A percentile compares a stretch with the other conserved stretches of the same genome.
phyloP scores from a whole-genome alignment of 2,113 vertebrate genomes.

The Calonectris borealis region DNA sequence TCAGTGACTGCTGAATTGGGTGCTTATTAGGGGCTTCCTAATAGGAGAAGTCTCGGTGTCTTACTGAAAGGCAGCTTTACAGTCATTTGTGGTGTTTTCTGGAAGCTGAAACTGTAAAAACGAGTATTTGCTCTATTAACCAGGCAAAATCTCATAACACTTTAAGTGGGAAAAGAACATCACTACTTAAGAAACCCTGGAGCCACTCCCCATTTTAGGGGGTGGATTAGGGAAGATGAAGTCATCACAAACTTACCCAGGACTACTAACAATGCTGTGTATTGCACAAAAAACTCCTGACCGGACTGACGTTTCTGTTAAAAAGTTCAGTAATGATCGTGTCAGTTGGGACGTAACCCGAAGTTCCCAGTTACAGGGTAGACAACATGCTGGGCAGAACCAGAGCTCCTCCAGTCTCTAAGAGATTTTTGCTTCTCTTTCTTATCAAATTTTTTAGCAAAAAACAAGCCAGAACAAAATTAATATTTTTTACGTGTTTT shows the following conservation, averaged over 20 bases:
- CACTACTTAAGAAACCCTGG: not conserved
- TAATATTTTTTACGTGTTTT: not conserved
- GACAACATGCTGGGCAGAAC: not conserved
- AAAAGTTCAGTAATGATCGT: not conserved
- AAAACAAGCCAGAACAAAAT: not conserved
- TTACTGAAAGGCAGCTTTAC: not conserved
- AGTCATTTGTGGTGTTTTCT: not conserved
- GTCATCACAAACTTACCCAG: not conserved
- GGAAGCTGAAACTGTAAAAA: not conserved
- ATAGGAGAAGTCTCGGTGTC: not conserved
- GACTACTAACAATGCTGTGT: not conserved
- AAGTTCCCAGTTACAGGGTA: not conserved
- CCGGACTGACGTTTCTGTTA: not conserved
- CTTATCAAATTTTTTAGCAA: not conserved
- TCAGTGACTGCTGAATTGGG: slow-evolving; percentile 2
- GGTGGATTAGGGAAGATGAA: not conserved
- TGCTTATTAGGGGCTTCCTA: slow-evolving; percentile 52
- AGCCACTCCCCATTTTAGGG: not conserved
- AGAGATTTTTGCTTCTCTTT: not conserved
- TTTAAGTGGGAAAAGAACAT: not conserved
- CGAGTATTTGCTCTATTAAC: not conserved
- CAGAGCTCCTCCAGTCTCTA: not conserved
- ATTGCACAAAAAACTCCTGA: not conserved
- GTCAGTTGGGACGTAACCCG: not conserved
- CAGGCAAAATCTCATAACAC: not conserved